phyloP scores from a whole-genome alignment of 2,113 vertebrate species.

The Rutilus rutilus region DNA sequence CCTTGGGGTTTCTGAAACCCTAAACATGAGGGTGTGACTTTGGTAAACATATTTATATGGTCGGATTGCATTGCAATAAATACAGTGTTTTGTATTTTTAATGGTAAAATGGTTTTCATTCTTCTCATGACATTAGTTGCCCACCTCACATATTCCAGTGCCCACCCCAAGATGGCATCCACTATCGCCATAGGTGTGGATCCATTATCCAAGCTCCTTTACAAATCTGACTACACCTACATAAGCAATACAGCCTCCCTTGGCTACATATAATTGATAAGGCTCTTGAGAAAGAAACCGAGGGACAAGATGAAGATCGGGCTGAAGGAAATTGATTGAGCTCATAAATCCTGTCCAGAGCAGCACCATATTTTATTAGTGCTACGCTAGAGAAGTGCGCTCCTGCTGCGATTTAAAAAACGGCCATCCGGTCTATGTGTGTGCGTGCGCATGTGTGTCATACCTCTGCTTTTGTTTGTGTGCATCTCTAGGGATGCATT shows the following conservation, averaged over 20 bases:
- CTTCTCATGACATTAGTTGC: neutral
- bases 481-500: conserved; percentile 18
- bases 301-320: conserved; percentile 72
- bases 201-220: conserved; percentile 13
- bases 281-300: conserved; percentile 72
- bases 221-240: conserved; percentile 41
- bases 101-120: neutral
- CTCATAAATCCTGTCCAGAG: conserved; percentile 73
- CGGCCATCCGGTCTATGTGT: conserved; percentile 48
- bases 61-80: neutral
- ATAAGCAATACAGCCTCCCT: conserved; percentile 62
- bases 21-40: neutral
- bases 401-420: conserved; percentile 69
- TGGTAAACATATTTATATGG: neutral
- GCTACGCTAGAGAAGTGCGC: conserved; percentile 39
- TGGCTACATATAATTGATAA: conserved; percentile 77
- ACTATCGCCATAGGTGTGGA: neutral
- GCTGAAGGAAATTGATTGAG: conserved; percentile 76
- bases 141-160: neutral
- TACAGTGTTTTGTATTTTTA: neutral
- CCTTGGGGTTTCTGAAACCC: neutral
- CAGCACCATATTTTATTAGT: conserved; percentile 77
- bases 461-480: conserved; percentile 23
- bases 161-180: conserved; percentile 14
- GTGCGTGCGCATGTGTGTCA: conserved; percentile 48